Conservation (phyloP, 2,888 invertebrate genomes). For the Stenichneumon culpator region DNA sequence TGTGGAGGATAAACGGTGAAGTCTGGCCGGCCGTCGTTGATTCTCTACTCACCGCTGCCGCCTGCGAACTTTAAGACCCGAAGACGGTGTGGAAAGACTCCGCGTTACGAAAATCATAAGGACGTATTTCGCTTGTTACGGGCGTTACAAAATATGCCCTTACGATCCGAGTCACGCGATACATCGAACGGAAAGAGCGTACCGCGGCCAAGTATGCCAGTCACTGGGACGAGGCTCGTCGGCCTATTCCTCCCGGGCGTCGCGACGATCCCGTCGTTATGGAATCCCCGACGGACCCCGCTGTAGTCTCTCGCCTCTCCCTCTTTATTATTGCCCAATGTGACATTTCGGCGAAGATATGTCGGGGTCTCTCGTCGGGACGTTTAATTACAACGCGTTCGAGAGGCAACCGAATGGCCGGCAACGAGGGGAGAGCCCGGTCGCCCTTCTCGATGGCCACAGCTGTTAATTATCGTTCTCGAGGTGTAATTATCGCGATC, state of each 20-base stretch:
- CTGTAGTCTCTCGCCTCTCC: neutral
- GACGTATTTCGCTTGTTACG: neutral
- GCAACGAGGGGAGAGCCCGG: constrained; percentile 20
- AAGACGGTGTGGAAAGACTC: neutral
- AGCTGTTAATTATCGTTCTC: constrained; percentile 80
- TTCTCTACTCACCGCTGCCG: neutral
- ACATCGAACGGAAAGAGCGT: neutral
- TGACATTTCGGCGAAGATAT: constrained; percentile 66
- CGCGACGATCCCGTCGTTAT: constrained; percentile 19
- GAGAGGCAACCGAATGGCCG: constrained; percentile 22
- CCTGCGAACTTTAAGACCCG: neutral
- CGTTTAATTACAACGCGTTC: constrained; percentile 58
- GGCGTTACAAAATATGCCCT: neutral
- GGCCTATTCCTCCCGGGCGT: neutral
- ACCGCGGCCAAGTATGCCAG: neutral
- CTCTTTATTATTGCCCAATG: constrained; percentile 60
- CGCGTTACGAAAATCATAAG: neutral
- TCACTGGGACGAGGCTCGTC: neutral
- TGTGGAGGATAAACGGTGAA: neutral
- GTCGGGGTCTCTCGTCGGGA: constrained; percentile 51
- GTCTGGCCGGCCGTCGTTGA: neutral
- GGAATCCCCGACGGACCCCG: constrained; percentile 12
- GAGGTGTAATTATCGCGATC: constrained; percentile 82
- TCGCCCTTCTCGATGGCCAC: constrained; percentile 65
- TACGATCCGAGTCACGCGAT: constrained; percentile 1